Base-by-base conservation (phyloP, 2,113 vertebrate species). In the Passer montanus region DNA sequence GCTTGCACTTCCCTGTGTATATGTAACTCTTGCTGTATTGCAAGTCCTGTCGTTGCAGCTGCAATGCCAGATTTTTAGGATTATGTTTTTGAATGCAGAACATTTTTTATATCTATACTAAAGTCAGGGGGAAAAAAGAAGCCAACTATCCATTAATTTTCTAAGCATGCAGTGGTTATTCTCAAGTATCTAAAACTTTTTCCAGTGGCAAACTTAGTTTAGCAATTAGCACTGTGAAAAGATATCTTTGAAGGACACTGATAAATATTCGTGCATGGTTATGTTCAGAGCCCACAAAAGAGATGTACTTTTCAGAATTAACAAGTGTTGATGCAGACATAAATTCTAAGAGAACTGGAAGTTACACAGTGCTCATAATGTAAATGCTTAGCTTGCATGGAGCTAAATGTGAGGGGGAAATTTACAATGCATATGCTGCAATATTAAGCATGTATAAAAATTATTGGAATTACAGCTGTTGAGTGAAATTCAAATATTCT, bases 171-270 rank as follows among this genome's bases (percentile, higher is more conserved):
- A 91, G 33, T 23, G 11, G 62, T 79, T 89, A 43, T 89, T 93
- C 82, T 76, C 24, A 21, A 58, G 50, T 50, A 90, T 83, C 90
- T 85, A 41, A 66, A 83, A 70, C 0, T 3, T 69, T 84, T 84
- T 89, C 39, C 35, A 47, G 50, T 59, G 70, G 35, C 67, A 80
- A 74, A 47, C 43, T 80, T 4, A 0, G 75, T 79, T 85, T 94
- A 80, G 55, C 50, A 86, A 59, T 93, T 93, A 95, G 50, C 78
- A 31, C 63, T 88, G 63, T 83, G 59, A 81, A 91, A 93, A 80
- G 27, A 63, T 70, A 86, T n/a, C 67, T 94, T 93, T 88, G 92
- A 95, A 95, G 75, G 88, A 67, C 75, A 77, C 19, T 56, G 59
- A 67, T 84, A 95, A 55, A 33, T 84, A 70, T 63, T 80, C 47